Evolutionary conservation across 2,113 vertebrate genomes (phyloP), one percentile per base, ranked within the genome.

Genomic region (Pterocles orientalis): DNA sequence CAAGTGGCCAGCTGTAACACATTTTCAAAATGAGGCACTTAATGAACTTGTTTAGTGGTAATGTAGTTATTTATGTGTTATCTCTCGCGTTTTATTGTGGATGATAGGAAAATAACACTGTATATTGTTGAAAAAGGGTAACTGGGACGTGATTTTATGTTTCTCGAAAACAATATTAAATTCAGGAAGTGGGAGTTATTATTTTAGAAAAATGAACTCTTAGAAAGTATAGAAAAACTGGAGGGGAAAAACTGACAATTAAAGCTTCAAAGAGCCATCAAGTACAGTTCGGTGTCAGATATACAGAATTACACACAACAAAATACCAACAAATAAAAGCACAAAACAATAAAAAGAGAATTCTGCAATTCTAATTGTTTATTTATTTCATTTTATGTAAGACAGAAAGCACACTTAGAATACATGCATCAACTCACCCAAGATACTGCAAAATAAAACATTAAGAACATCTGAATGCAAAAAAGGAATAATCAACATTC

Each of bases 1-100:
- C 79, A 96, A 96, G 91, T 93, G 95, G 80, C 90, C 95, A 96
- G 90, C 94, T 96, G 96, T 96, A 97, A 88, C 94, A 93, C 95
- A 96, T 96, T 96, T 94, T 85, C 83, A 76, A 77, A 95, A 97
- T 62, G 94, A 96, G 92, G 69, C 80, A 69, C 80, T 96, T 96
- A 96, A 97, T 96, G 95, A 96, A 92, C 81, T 5, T 93, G 80
- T 81, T 96, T 94, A 79, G 94, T 85, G 77, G 92, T 96, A 95
- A 97, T 95, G 69, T 16, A 69, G 80, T 96, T 94, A 96, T 96
- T 97, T 95, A 85, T 82, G 70, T 94, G 77, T 82, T 91, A 92
- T 93, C 65, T 90, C 90, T 88, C 77, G 36, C 83, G 90, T 76
- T 95, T 96, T 95, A 91, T 90, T 95, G 90, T 84, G 85, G 93